Conservation (phyloP, 1,140 invertebrate species). For the Manduca sexta region DNA sequence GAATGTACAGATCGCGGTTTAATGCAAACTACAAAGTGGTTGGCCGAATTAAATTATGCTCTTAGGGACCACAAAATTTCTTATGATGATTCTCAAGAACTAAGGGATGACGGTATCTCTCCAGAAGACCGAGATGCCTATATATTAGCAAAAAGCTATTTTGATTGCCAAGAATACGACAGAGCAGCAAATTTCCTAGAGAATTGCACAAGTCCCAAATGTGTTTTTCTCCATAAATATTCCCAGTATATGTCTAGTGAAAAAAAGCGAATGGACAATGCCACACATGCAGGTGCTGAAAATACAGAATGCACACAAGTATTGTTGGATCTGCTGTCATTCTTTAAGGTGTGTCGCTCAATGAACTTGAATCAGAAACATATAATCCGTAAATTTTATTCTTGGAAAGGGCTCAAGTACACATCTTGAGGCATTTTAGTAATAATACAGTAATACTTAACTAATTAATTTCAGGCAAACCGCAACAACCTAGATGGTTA, state of each 20-base stretch:
- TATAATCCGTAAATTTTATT: too few relatives aligned
- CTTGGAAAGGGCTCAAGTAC: too few relatives aligned
- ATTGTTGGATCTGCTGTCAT: constrained; percentile 56
- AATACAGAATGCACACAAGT: constrained; percentile 62
- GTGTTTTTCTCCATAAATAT: constrained; percentile 87
- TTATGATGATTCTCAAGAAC: constrained; percentile 48
- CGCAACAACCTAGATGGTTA: constrained; percentile 87
- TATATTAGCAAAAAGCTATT: constrained; percentile 89
- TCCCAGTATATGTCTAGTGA: constrained; percentile 91
- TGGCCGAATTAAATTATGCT: constrained; percentile 87
- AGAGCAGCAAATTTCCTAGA: constrained; percentile 89
- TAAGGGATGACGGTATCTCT: constrained; percentile 52
- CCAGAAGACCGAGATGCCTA: constrained; percentile 82
- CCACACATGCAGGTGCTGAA: constrained; percentile 79
- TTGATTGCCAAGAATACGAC: constrained; percentile 94
- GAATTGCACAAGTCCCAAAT: constrained; percentile 78
- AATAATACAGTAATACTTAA: not conserved
- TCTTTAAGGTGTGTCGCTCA: constrained; percentile 51
- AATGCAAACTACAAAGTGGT: constrained; percentile 85
- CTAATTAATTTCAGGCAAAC: constrained; percentile 74
- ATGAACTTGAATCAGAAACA: not conserved
- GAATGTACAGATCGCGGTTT: constrained; percentile 83
- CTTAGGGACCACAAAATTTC: constrained; percentile 78
- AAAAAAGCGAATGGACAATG: constrained; percentile 90
- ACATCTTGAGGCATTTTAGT: too few relatives aligned